Conservation (phyloP, 2,113 vertebrate genomes). For the Plectropomus leopardus region DNA sequence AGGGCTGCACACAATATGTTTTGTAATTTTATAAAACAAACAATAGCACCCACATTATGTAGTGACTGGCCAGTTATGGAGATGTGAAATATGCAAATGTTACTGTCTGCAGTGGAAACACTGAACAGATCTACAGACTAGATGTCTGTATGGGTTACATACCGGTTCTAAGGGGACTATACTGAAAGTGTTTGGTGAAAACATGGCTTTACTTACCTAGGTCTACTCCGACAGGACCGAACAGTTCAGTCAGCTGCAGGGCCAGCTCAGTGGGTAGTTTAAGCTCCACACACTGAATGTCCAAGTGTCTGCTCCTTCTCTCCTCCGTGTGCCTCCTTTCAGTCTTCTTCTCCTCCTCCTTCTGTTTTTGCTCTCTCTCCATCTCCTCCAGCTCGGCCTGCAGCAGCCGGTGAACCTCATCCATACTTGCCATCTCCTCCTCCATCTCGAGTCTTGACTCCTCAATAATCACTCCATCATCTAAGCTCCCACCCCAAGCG, state of each 20-base stretch:
- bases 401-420: constrained; percentile 64
- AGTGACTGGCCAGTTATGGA: neutral
- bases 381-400: constrained; percentile 73
- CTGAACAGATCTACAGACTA: too few relatives aligned
- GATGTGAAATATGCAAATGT: too few relatives aligned
- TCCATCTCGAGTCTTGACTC: constrained; percentile 28
- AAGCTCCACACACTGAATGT: constrained; percentile 92
- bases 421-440: constrained; percentile 60
- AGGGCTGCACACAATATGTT: neutral
- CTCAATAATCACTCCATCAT: constrained; percentile 34
- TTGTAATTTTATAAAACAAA: neutral
- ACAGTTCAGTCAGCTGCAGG: constrained; percentile 94
- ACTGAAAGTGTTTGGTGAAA: too few relatives aligned
- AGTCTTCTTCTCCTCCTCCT: constrained; percentile 33
- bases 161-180: too few relatives aligned
- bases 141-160: too few relatives aligned
- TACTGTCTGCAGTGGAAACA: too few relatives aligned
- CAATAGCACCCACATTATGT: neutral
- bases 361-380: constrained; percentile 60
- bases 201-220: constrained; percentile 90
- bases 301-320: constrained; percentile 73
- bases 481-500: constrained; percentile 10
- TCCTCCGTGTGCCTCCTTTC: constrained; percentile 27
- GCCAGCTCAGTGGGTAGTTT: constrained; percentile 94
- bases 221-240: constrained; percentile 95